These are phyloP conservation scores for Chromoteleia sp. DNA, from an alignment of 2,888 invertebrate species.

Conservation along the genomic window DNA sequence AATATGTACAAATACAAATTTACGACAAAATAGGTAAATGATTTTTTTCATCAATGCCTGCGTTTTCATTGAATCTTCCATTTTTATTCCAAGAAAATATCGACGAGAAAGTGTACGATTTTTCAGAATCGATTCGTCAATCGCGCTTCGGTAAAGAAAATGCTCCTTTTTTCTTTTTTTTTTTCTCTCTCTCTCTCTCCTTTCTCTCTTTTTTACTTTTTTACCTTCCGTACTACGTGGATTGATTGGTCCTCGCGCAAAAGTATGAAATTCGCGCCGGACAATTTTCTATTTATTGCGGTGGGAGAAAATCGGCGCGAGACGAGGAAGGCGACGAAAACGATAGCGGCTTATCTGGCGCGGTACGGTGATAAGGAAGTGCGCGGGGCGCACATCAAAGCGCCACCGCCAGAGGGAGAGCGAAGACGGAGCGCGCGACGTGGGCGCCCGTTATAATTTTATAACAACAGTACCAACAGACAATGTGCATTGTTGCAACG, in stretches of 20 bases:
- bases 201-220: slow-evolving; percentile 13
- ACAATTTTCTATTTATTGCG: too few relatives aligned
- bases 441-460: slow-evolving; percentile 65
- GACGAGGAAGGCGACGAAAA: slow-evolving; percentile 38
- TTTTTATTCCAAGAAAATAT: too few relatives aligned
- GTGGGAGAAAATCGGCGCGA: slow-evolving; percentile 12
- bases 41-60: background rate
- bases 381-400: slow-evolving; percentile 20
- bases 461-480: slow-evolving; percentile 52
- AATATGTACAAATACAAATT: too few relatives aligned
- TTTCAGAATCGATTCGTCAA: slow-evolving; percentile 6
- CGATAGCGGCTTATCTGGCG: slow-evolving; percentile 66
- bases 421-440: slow-evolving; percentile 29
- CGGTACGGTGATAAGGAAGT: slow-evolving; percentile 40
- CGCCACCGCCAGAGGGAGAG: slow-evolving; percentile 48
- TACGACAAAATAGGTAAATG: too few relatives aligned
- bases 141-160: slow-evolving; percentile 2
- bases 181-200: background rate
- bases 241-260: slow-evolving; percentile 9
- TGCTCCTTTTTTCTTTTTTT: background rate
- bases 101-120: background rate
- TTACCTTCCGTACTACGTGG: too few relatives aligned
- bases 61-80: too few relatives aligned
- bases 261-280: slow-evolving; percentile 37
- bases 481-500: slow-evolving; percentile 49